Percentiles rank a stretch among this genome's conserved stretches.
These are phyloP conservation scores for Xylophagus ater DNA, from an alignment of 2,888 invertebrate species.

Conservation along the genomic window DNA sequence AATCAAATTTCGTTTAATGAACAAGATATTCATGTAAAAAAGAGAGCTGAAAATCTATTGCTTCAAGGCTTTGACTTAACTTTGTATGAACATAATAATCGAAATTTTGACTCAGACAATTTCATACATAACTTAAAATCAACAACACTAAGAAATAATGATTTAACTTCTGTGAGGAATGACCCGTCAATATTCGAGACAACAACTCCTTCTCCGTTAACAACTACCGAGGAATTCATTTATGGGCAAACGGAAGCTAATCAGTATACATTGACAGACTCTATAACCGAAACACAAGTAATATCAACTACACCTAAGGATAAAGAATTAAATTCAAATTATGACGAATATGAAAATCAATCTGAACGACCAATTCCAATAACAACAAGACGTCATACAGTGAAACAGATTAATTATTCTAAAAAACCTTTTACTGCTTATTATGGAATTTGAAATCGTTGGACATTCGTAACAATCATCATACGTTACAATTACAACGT, in stretches of 20 bases:
- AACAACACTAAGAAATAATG: neutral
- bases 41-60: constrained; percentile 26
- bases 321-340: too few species aligned
- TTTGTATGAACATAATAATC: constrained; percentile 20
- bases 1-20: neutral
- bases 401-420: constrained; percentile 3
- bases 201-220: too few species aligned
- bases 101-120: neutral
- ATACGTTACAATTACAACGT: too few species aligned
- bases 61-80: constrained; percentile 32
- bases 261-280: too few species aligned
- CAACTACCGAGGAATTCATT: too few species aligned
- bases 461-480: too few species aligned
- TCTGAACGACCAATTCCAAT: too few species aligned
- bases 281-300: too few species aligned
- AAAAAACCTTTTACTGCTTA: constrained; percentile 3
- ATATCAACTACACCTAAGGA: too few species aligned
- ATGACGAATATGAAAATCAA: too few species aligned
- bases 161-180: neutral
- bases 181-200: neutral
- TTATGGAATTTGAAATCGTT: too few species aligned
- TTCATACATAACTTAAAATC: neutral
- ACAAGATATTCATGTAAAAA: constrained; percentile 1
- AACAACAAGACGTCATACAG: constrained; percentile 1
- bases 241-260: too few species aligned